Base-by-base conservation (phyloP, 2,797 vertebrate species). In the Pempheris klunzingeri region DNA sequence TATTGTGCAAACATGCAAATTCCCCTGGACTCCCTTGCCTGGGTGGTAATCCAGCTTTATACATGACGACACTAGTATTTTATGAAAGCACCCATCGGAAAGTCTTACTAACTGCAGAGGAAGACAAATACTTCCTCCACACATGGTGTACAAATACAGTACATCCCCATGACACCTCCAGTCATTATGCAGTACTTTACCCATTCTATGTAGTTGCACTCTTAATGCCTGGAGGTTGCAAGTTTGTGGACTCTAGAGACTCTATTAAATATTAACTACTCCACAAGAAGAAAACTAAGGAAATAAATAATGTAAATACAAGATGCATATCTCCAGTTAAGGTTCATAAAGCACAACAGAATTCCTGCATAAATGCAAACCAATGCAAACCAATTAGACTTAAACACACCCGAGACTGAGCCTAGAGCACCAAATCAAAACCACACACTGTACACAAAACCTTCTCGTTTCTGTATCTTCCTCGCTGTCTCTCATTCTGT, bases 281-380 rank as follows among this genome's bases (percentile, higher is more conserved):
- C 81, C 66, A 78, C n/a, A 47, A 70, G 26, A 83, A 71, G 61
- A 78, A 80, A 82, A 84, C 49, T 26, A 52, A 59, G 44, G 63
- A 62, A 80, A 88, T 90, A 66, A 85, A 90, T 90, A 82, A 90
- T 89, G 82, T 46, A 92, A 80, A 87, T 22, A 69, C 20, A 22
- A 18, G 28, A 58, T 69, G 55, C 30, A 49, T 15, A 73, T 60
- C 39, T 65, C 53, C 3, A 34, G 36, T 28, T 53, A 66, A 74
- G 11, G 11, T 50, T 77, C 3, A 39, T 30, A 11, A 39, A 74
- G 64, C 24, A 43, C 1, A 10, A 20, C 20, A 68, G 58, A n/a
- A 47, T 17, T 43, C 47, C 36, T 36, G 20, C 30, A 8, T 41
- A 32, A 60, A 47, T 72, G 22, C 53, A 74, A 76, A 85, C 63